phyloP scores from a whole-genome alignment of 2,797 vertebrate species.

The Amniataba percoides region DNA sequence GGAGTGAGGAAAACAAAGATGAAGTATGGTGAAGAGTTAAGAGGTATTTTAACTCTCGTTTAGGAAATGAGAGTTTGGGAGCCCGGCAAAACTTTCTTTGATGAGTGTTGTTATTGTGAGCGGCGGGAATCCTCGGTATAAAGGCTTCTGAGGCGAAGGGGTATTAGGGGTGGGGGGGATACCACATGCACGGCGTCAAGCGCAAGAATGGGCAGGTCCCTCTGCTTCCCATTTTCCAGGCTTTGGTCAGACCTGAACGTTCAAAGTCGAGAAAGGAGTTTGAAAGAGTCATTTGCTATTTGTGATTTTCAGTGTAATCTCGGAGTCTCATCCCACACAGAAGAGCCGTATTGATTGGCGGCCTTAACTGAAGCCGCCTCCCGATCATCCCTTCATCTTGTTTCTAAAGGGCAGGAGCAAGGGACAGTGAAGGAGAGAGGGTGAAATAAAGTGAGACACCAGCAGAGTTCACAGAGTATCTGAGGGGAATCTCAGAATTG shows the following conservation, averaged over 20 bases:
- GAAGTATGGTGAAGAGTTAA: constrained; percentile 73
- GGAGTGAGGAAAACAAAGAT: constrained; percentile 74
- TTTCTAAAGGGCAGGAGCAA: constrained; percentile 79
- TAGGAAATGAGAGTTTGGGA: constrained; percentile 79
- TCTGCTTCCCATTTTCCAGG: constrained; percentile 54
- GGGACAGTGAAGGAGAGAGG: constrained; percentile 72
- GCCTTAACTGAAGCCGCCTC: constrained; percentile 79
- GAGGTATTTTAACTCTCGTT: constrained; percentile 80
- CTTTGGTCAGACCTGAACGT: constrained; percentile 63
- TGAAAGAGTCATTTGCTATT: constrained; percentile 79
- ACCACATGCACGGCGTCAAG: constrained; percentile 32
- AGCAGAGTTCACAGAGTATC: constrained; percentile 71
- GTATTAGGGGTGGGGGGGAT: constrained; percentile 56
- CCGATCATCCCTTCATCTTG: constrained; percentile 82
- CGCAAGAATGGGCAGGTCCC: constrained; percentile 27
- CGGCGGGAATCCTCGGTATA: constrained; percentile 58
- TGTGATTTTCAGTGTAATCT: constrained; percentile 81
- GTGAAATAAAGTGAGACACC: constrained; percentile 70
- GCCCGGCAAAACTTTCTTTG: constrained; percentile 74
- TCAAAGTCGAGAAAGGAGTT: constrained; percentile 72
- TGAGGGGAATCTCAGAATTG: constrained; percentile 74
- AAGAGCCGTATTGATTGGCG: constrained; percentile 77
- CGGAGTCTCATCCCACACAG: constrained; percentile 68
- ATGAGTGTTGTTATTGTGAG: constrained; percentile 74
- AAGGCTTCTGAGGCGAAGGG: constrained; percentile 47